phyloP scores from a whole-genome alignment of 1,140 invertebrate genomes.

The Lethocerus indicus region DNA sequence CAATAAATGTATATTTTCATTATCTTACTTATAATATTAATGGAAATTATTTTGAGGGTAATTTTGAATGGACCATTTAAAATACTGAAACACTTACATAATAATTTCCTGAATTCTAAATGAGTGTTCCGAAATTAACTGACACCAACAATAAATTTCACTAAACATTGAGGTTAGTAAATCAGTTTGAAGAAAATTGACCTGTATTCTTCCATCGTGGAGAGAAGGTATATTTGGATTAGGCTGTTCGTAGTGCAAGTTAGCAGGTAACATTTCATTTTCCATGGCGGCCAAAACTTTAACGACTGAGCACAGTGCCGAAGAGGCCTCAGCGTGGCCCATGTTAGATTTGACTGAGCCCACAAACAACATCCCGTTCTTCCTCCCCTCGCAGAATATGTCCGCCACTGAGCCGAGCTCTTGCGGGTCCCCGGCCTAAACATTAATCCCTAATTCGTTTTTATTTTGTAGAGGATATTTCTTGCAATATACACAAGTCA shows the following conservation, averaged over 20 bases:
- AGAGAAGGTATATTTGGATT: conserved; percentile 82
- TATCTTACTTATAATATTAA: background rate
- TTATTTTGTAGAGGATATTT: no score
- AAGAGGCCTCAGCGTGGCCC: conserved; percentile 92
- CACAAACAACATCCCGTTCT: conserved; percentile 63
- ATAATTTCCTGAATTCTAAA: no score
- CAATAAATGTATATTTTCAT: no score
- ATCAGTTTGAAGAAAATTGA: conserved; percentile 18
- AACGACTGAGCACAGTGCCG: conserved; percentile 73
- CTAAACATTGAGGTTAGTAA: background rate
- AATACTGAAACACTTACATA: no score
- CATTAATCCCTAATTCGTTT: no score
- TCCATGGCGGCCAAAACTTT: conserved; percentile 90
- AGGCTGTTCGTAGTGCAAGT: conserved; percentile 74
- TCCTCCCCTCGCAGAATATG: conserved; percentile 74
- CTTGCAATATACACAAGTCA: no score
- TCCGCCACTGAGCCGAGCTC: conserved; percentile 88
- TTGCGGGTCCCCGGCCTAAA: conserved; percentile 75
- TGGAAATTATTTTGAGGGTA: no score
- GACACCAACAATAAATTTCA: no score
- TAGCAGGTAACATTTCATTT: conserved; percentile 64
- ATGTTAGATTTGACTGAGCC: conserved; percentile 97
- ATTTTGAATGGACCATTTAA: no score
- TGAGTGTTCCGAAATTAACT: no score
- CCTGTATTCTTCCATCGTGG: conserved; percentile 64